Base-by-base conservation (phyloP, 2,888 invertebrate species). In the Opisthograptis luteolata region DNA sequence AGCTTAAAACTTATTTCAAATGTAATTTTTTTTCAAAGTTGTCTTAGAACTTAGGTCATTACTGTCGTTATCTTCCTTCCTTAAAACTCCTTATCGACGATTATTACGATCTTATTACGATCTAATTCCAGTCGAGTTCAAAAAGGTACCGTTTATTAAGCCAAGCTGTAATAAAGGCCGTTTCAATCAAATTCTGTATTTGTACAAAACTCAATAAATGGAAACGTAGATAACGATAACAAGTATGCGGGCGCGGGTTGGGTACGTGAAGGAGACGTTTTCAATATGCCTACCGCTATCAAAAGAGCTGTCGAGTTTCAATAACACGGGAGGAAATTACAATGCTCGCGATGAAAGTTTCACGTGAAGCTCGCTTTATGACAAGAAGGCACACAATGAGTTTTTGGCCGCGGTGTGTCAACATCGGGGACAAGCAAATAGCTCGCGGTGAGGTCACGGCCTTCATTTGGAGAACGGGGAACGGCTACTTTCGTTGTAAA, bases 371-470 rank as follows among this genome's bases (percentile, higher is more conserved):
- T 68, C 63, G 75, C 66, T 81, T 79, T 81, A 73, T 81, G 78
- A 75, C 81, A 80, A 81, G 81, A 80, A 78, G 79, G 77, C 73
- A 71, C 79, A 85, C 85, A 87, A 86, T 87, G 82, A 81, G 82
- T 79, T 87, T 86, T 84, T 78, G 81, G 83, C 70, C 77, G 76
- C 76, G 64, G 75, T 69, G 65, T 78, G 80, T 79, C 81, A 79
- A 83, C 83, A 81, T 70, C 68, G 70, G 75, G 76, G 76, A 68
- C 75, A 71, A 72, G 83, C 80, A 85, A 86, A 87, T 76, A 84
- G 83, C 88, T 81, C 55, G 66, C 68, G 82, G 84, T 73, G 73
- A 73, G 89, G 88, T 83, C 87, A 76, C 79, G 84, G 76, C 87
- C 86, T 85, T 81, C 79, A 81, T 79, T 74, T 77, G 74, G 70